These are phyloP conservation scores for Scaptomyza reducta DNA, from an alignment of 2,888 invertebrate species.

Conservation along the genomic window DNA sequence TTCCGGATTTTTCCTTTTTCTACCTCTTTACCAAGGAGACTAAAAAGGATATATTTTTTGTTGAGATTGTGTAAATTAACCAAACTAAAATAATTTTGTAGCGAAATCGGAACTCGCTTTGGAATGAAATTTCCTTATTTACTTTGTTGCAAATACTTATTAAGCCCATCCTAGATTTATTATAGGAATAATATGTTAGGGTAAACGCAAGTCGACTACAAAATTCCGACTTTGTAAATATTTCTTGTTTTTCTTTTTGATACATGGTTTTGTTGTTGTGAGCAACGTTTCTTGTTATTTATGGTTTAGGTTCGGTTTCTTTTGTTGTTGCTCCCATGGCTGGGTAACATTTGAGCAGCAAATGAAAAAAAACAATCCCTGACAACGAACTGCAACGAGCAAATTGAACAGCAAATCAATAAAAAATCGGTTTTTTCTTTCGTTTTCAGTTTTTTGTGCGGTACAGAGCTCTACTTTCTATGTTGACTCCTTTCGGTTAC, in stretches of 20 bases:
- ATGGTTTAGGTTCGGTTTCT: constrained; percentile 60
- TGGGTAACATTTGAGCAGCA: constrained; percentile 62
- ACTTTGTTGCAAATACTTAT: not conserved
- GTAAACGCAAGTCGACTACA: constrained; percentile 20
- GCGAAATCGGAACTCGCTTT: not conserved
- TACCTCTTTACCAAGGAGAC: not conserved
- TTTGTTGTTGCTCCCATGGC: constrained; percentile 58
- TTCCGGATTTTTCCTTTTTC: constrained; percentile 31
- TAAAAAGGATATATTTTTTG: not conserved
- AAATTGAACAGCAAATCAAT: constrained; percentile 78
- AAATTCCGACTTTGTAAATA: not conserved
- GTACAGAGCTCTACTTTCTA: constrained; percentile 48
- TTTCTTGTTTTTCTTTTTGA: constrained; percentile 6
- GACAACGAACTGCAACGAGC: constrained; percentile 60
- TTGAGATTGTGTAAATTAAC: not conserved
- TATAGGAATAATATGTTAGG: not conserved
- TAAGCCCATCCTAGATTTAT: not conserved
- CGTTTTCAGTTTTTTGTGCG: constrained; percentile 10
- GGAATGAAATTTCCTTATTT: not conserved
- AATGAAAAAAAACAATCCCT: constrained; percentile 39
- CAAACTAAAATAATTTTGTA: no score
- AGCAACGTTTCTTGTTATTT: constrained; percentile 70
- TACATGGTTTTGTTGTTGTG: constrained; percentile 37
- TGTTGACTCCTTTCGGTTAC: constrained; percentile 43
- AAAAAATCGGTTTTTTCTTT: constrained; percentile 33